Conservation (phyloP, 2,797 vertebrate genomes). For the Heteromormyrus szaboi region DNA sequence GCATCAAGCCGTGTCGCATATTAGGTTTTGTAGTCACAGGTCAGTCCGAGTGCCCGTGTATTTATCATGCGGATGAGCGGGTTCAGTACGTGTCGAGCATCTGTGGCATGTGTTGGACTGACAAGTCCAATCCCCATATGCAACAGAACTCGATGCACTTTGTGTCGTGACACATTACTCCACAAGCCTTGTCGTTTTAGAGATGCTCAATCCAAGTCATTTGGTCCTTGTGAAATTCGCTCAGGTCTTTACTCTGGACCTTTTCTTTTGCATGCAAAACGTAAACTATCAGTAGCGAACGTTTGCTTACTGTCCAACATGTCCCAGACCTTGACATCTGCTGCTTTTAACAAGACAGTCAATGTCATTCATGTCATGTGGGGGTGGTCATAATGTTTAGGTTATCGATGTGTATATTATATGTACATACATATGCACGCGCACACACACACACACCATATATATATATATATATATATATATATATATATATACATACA, state of each 20-base stretch:
- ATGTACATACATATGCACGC: too few relatives aligned
- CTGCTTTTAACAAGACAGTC: not conserved
- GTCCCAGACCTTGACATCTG: not conserved
- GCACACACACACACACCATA: too few relatives aligned
- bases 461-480: too few relatives aligned
- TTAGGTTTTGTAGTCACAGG: not conserved
- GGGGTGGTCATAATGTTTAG: not conserved
- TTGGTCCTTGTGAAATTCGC: not conserved
- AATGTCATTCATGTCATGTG: not conserved
- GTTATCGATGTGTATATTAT: too few relatives aligned
- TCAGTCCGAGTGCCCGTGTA: not conserved
- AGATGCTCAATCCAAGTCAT: not conserved
- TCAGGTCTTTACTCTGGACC: not conserved
- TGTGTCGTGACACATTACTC: not conserved
- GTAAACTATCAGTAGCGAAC: not conserved
- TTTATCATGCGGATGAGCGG: not conserved
- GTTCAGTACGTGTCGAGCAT: not conserved
- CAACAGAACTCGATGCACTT: not conserved
- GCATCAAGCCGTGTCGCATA: not conserved
- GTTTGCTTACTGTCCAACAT: not conserved
- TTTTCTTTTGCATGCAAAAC: not conserved
- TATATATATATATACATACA: too few relatives aligned
- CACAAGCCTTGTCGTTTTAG: not conserved
- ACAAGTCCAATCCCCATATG: not conserved
- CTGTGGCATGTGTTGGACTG: not conserved